Evolutionary conservation across 2,113 vertebrate species (phyloP).

Genomic region (Calonectris borealis): DNA sequence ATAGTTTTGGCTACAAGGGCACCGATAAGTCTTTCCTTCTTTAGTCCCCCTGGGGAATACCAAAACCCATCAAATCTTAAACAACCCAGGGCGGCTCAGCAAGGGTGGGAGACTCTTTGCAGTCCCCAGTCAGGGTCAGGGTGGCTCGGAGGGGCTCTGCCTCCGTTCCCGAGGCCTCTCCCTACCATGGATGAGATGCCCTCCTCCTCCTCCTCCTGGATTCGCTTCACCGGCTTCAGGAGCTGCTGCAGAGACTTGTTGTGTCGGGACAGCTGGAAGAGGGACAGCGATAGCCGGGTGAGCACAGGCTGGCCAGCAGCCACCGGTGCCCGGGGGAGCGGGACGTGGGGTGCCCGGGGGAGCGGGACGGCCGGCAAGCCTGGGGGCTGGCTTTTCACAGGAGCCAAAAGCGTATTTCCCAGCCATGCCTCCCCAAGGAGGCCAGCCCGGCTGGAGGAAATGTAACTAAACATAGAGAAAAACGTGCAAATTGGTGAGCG

Average conservation of each 20-base stretch:
- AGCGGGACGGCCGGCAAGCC: background rate
- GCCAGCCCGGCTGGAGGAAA: background rate
- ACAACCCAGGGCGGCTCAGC: background rate
- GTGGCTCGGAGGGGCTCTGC: background rate
- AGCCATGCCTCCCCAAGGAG: background rate
- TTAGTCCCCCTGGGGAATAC: background rate
- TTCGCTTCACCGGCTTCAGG: constrained; percentile 85
- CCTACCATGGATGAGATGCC: constrained; percentile 95
- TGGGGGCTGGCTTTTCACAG: background rate
- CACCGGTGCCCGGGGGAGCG: rapidly evolving
- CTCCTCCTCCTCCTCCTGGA: constrained; percentile 91
- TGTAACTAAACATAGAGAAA: background rate
- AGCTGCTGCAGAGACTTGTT: constrained; percentile 89
- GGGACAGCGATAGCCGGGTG: background rate
- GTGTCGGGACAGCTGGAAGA: constrained; percentile 88
- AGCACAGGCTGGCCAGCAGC: background rate
- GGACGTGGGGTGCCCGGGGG: background rate
- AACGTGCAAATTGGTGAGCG: background rate
- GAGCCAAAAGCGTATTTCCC: background rate
- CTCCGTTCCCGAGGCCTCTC: rapidly evolving
- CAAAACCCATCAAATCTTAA: background rate
- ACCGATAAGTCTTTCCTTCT: background rate
- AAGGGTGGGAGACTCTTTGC: background rate
- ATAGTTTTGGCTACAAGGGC: background rate
- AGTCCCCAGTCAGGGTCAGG: background rate